Base-by-base conservation (phyloP, 1,140 invertebrate species). In the Lepidurus arcticus region DNA sequence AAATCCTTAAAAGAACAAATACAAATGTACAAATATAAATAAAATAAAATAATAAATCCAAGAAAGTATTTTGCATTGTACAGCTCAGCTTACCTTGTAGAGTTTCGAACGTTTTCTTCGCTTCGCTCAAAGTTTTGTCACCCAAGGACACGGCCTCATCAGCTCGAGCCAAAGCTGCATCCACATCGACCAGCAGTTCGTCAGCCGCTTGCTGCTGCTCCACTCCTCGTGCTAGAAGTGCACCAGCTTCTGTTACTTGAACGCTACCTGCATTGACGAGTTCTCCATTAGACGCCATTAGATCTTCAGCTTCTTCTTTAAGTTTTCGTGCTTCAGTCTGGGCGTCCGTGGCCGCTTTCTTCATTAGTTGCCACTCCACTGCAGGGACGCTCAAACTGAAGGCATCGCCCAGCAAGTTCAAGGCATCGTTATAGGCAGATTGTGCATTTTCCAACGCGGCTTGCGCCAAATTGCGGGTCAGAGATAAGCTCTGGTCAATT, bases 111-210 rank as follows among this genome's bases (percentile, higher is more conserved):
- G 95, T 98, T 75, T 92, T 90, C 81, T 93, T 91, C 1, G 96
- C 96, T 83, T 97, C 93, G 81, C 91, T 89, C 0, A 97, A 86
- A 0, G 93, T 96, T 80, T 92, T 90, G 81, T 96, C 93, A 13
- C 93, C 94, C 74, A 91, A 87, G 80, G 91, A 87, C 0, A 97
- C 92, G 34, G 96, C 95, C 78, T 92, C 89, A 78, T 90, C 90
- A 0, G 95, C 95, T 82, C 89, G 90, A 0, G 88, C 89, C 45
- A 92, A 88, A 0, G 94, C 91, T 10, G 85, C 84, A 82, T 93
- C 89, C n/a, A 90, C 89, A 80, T 93, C 90, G 5, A 89, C 88
- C 26, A 93, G 81, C 75, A 92, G 84, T 79, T 90, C 89, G 81
- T 91, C 90, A 1, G 89, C 88, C 21, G 85, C 85, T 81, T 90